A percentile compares a stretch with the other conserved stretches of the same genome.
These are phyloP conservation scores for Drosophila emarginata DNA, from an alignment of 2,888 invertebrate species.

Conservation along the genomic window DNA sequence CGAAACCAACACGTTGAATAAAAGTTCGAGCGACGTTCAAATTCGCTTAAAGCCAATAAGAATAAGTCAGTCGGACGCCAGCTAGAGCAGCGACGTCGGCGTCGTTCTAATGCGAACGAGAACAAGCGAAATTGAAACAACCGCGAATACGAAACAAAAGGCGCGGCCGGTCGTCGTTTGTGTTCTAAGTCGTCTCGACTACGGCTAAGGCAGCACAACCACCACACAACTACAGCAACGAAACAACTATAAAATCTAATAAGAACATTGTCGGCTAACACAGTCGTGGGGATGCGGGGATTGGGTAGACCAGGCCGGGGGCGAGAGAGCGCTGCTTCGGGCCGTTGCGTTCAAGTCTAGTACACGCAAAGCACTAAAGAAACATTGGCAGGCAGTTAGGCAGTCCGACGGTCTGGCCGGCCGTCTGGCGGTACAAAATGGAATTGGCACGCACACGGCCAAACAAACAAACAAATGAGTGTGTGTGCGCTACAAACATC, in stretches of 20 bases:
- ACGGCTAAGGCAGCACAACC: slow-evolving; percentile 46
- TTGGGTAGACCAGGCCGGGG: slow-evolving; percentile 9
- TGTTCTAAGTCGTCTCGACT: slow-evolving; percentile 21
- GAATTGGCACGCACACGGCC: slow-evolving; percentile 38
- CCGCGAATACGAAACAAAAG: slow-evolving; percentile 48
- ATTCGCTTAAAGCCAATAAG: slow-evolving; percentile 76
- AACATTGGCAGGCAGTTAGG: slow-evolving; percentile 48
- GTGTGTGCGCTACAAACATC: slow-evolving; percentile 51
- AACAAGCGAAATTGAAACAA: slow-evolving; percentile 7
- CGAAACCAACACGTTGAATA: slow-evolving; percentile 76
- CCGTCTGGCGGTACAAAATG: slow-evolving; percentile 53
- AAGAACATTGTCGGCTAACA: slow-evolving; percentile 57
- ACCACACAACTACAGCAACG: slow-evolving; percentile 23
- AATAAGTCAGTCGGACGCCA: slow-evolving; percentile 47
- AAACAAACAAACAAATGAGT: slow-evolving; percentile 60
- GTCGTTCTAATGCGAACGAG: slow-evolving; percentile 28
- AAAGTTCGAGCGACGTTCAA: slow-evolving; percentile 73
- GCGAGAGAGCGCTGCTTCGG: slow-evolving; percentile 8
- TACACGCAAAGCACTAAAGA: slow-evolving; percentile 66
- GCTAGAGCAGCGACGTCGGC: slow-evolving; percentile 20
- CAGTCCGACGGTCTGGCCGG: slow-evolving; percentile 46
- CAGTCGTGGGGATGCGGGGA: slow-evolving; percentile 10
- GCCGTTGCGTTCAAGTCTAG: slow-evolving; percentile 66
- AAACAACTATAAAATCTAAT: slow-evolving; percentile 60
- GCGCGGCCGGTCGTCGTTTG: slow-evolving; percentile 46